Percentiles rank a stretch among this genome's conserved stretches.
phyloP scores from a whole-genome alignment of 2,797 vertebrate species.

The Sebastes minor region DNA sequence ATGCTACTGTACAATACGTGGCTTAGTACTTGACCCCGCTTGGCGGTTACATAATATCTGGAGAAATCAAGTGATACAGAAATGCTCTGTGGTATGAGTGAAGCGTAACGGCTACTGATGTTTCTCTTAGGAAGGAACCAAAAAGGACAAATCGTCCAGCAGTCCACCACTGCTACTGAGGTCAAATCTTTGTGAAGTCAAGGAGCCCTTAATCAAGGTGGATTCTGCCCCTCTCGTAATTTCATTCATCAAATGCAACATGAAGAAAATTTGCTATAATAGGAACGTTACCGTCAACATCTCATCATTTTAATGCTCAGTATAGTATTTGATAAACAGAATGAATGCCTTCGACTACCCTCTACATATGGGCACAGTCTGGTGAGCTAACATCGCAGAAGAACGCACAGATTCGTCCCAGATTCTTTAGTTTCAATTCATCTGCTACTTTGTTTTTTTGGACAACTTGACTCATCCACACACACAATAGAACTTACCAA shows the following conservation, averaged over 20 bases:
- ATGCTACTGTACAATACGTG: conserved; percentile 69
- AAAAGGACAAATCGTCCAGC: neutral
- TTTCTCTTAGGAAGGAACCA: conserved; percentile 21
- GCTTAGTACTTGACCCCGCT: conserved; percentile 50
- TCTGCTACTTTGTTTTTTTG: conserved; percentile 57
- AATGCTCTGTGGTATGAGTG: conserved; percentile 16
- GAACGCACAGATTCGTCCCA: conserved; percentile 56
- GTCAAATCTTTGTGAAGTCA: neutral
- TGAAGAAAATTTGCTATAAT: conserved; percentile 10
- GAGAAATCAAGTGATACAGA: conserved; percentile 22
- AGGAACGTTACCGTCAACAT: conserved; percentile 2
- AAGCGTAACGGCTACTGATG: conserved; percentile 43
- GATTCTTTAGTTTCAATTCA: conserved; percentile 60
- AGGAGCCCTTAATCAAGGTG: conserved; percentile 16
- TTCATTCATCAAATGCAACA: conserved; percentile 22
- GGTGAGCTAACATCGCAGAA: conserved; percentile 48
- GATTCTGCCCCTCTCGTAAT: neutral
- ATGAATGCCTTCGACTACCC: conserved; percentile 23
- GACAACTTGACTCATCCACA: conserved; percentile 59
- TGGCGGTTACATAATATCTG: conserved; percentile 41
- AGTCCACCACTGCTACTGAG: conserved; percentile 1
- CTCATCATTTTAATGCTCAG: conserved; percentile 44
- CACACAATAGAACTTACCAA: conserved; percentile 61
- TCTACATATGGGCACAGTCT: conserved; percentile 55
- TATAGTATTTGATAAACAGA: conserved; percentile 35